Conservation (phyloP, 2,888 invertebrate genomes). For the Caenorhabditis imperialis region DNA sequence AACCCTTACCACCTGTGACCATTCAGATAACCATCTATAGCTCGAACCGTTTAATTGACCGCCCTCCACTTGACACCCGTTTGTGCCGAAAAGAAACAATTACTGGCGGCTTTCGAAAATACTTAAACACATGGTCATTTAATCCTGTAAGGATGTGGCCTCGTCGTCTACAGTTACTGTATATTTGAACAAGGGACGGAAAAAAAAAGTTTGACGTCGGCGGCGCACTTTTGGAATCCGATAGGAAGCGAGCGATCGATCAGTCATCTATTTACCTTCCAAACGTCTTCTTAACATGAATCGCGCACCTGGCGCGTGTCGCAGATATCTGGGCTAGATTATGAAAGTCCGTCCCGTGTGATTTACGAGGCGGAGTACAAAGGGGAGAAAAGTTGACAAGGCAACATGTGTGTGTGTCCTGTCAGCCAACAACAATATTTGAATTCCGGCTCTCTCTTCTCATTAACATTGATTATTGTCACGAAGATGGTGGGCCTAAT, state of each 20-base stretch:
- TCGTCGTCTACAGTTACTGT: constrained; percentile 11
- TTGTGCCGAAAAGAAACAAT: constrained; percentile 37
- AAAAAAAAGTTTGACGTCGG: too few relatives aligned
- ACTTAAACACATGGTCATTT: constrained; percentile 43
- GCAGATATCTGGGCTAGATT: constrained; percentile 40
- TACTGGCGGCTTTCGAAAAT: constrained; percentile 17
- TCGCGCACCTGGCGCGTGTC: constrained; percentile 43
- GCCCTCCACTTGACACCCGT: constrained; percentile 53
- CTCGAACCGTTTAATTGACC: constrained; percentile 39
- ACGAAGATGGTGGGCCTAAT: constrained; percentile 22
- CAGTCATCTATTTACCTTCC: constrained; percentile 16
- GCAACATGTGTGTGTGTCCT: constrained; percentile 15
- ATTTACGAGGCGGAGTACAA: constrained; percentile 30
- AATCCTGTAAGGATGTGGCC: constrained; percentile 33
- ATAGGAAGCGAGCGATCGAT: constrained; percentile 38
- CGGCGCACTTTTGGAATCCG: constrained; percentile 35
- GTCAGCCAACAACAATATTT: constrained; percentile 2
- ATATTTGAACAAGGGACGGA: constrained; percentile 46
- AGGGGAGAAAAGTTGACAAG: constrained; percentile 27
- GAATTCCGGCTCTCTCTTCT: not conserved
- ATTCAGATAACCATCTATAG: constrained; percentile 19
- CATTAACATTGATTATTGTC: too few relatives aligned
- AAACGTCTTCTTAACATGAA: constrained; percentile 28
- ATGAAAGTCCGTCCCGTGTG: constrained; percentile 21
- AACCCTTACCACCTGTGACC: constrained; percentile 17